These are phyloP conservation scores for Sceloporus undulatus DNA, from an alignment of 2,113 vertebrate species.

Conservation along the genomic window DNA sequence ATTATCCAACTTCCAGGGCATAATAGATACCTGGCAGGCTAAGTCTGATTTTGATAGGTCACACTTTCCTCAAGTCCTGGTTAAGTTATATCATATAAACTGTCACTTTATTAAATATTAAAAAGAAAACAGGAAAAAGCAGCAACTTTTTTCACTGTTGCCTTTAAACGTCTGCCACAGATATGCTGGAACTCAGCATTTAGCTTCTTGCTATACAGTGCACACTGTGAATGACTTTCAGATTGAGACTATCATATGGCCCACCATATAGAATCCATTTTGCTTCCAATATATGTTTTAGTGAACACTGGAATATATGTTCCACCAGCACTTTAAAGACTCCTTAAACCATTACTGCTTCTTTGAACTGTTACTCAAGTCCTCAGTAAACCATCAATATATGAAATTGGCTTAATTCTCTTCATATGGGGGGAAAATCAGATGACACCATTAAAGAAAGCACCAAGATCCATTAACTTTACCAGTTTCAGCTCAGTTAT, in stretches of 20 bases:
- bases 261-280: background rate
- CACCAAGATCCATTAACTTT: constrained; percentile 25
- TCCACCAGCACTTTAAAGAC: background rate
- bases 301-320: constrained; percentile 16
- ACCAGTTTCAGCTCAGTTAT: constrained; percentile 48
- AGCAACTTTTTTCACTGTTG: background rate
- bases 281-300: background rate
- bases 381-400: background rate
- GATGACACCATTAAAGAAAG: constrained; percentile 38
- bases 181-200: background rate
- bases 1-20: background rate
- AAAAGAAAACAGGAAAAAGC: background rate
- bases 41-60: background rate
- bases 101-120: background rate
- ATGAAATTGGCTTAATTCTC: constrained; percentile 2
- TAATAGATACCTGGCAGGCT: background rate
- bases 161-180: background rate
- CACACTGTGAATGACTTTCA: background rate
- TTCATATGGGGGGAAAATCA: background rate
- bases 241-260: background rate
- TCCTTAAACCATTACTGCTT: constrained; percentile 22
- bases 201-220: background rate
- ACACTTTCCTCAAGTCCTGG: background rate
- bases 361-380: background rate
- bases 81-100: background rate